Base-by-base conservation (phyloP, 2,888 invertebrate species). In the Meghimatium bilineatum region DNA sequence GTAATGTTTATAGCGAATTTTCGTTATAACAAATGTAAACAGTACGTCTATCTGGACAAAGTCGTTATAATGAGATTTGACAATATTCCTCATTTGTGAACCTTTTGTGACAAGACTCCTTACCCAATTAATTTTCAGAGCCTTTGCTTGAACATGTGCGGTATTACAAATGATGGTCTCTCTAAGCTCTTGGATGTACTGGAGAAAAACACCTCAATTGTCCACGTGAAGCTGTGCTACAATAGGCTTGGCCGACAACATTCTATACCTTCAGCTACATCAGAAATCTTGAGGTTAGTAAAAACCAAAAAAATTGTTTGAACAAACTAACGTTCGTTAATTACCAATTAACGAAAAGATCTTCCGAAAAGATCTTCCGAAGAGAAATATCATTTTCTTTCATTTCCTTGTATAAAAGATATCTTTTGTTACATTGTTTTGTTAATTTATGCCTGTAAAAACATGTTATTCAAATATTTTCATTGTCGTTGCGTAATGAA, bases 131-230 rank as follows among this genome's bases (percentile, higher is more conserved):
- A 17, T 76, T 52, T 72, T 52, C 89, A 90, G 83, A 91, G 89
- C 20, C 85, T 93, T 20, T 91, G 91, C 26, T 87, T 93, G n/a
- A 93, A 93, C 85, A 93, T 93, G 93, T 93, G 93, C 84, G 91
- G 90, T 12, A 87, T 93, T 44, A 92, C 92, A 71, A 93, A 93
- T 86, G 90, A 90, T 78, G 93, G 93, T 20, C 92, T 93, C 83
- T 87, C 90, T 0, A 89, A 89, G 67, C 84, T 93, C 34, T 85
- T 93, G 67, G 92, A 93, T 49, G 89, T 92, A 66, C 85, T 93
- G 38, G 90, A 90, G 82, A 88, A 88, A 79, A 92, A 92, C 85
- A 87, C 90, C 6, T 90, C 91, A 10, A 82, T 93, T 80, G 88
- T 88, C 23, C 86, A 91, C 44, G 86, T 93, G 74, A 93, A 93